Evolutionary conservation across 2,888 invertebrate species (phyloP).

Genomic region (Heliothis peltigera): DNA sequence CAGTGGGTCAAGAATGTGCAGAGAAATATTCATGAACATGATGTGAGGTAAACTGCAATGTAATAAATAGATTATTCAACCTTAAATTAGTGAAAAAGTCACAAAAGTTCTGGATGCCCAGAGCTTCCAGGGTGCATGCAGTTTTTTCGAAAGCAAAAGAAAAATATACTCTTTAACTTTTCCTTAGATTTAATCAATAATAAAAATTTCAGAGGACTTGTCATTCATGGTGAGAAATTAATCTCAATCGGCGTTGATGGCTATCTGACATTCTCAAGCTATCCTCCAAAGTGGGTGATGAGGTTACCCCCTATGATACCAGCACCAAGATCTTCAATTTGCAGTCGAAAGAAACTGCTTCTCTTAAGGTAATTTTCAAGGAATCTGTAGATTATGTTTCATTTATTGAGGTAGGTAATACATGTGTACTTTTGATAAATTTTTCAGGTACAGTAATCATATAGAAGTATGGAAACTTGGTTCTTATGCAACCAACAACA

Average conservation of each 20-base stretch:
- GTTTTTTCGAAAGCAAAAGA: too few relatives aligned
- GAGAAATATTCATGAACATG: conserved; percentile 95
- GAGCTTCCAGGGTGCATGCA: too few relatives aligned
- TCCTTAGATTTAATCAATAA: not conserved
- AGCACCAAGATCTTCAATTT: conserved; percentile 88
- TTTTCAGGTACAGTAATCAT: conserved; percentile 87
- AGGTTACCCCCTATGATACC: conserved; percentile 94
- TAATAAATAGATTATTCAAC: too few relatives aligned
- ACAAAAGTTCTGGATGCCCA: too few relatives aligned
- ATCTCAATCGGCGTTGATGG: conserved; percentile 96
- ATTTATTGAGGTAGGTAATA: not conserved
- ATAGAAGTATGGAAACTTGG: conserved; percentile 88
- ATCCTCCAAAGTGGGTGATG: conserved; percentile 91
- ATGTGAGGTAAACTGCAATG: conserved; percentile 90
- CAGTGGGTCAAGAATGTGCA: conserved; percentile 96
- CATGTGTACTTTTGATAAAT: not conserved
- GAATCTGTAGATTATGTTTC: not conserved
- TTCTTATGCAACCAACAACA: conserved; percentile 89
- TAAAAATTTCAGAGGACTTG: conserved; percentile 89
- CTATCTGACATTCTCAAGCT: conserved; percentile 93
- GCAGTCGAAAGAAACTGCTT: conserved; percentile 88
- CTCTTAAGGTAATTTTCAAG: conserved; percentile 84
- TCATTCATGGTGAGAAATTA: conserved; percentile 91
- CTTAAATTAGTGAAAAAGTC: too few relatives aligned
- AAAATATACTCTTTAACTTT: too few relatives aligned